Evolutionary conservation across 2,888 invertebrate species (phyloP), one percentile per base, ranked within the genome.

Genomic region (Auanema freiburgensis): DNA sequence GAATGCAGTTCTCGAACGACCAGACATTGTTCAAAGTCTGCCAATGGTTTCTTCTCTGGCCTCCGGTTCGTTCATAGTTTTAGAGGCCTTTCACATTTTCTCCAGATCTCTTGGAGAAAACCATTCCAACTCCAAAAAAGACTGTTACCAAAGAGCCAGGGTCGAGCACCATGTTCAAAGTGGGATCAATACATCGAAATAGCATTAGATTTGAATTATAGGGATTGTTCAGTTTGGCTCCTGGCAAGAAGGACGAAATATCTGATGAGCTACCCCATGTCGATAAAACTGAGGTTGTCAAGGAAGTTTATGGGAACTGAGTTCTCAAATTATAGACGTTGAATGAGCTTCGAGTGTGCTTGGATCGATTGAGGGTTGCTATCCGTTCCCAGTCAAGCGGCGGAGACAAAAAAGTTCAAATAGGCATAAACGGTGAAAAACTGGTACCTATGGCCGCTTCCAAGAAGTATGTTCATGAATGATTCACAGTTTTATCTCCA

Each of bases 371-470:
- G 24, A 52, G 42, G 14, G 33, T 18, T 8, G 18, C n/a, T 21
- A 24, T 11, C 52, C 16, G n/a, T 43, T 16, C n/a, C 44, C 16
- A 50, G 21, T 12, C 50, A 3, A 50, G 50, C 3, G 55, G 14
- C 25, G 54, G 25, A 14, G 54, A 54, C n/a, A 14, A 46, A 18
- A n/a, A 6, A 18, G 41, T 50, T 4, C 41, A 40, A 52, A 50
- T 44, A 46, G 66, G 63, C 5, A 43, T 33, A 5, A 57, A 72
- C 44, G 69, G 65, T 4, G 66, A 67, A n/a, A 55, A 56, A 25
- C 57, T 72, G 2, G 66, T 72, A 2, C 72, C 69, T 3, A 67
- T 72, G 69, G 54, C 52, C 10, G 66, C 62, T 0, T 66, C 69
- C 59, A 69, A 69, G 44, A 66, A 62, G 50, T 63, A 8, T 21